phyloP scores from a whole-genome alignment of 2,113 vertebrate species.

The Dissostichus mawsoni region DNA sequence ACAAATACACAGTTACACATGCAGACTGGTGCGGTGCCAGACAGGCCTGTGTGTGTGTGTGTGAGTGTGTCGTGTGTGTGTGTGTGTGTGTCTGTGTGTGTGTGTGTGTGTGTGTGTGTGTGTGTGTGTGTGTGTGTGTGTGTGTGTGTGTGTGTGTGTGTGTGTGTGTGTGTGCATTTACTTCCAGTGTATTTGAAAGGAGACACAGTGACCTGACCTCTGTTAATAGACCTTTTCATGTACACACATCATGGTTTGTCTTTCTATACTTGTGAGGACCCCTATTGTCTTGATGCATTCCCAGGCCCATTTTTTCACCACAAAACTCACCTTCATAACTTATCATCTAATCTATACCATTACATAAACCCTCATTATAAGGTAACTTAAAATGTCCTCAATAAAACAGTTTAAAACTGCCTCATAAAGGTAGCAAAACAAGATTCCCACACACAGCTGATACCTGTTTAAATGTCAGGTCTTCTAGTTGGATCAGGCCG shows the following conservation, averaged over 20 bases:
- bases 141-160: constrained; percentile 32
- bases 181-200: constrained; percentile 81
- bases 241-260: neutral
- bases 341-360: neutral
- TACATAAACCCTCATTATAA: too few species aligned
- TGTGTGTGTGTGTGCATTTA: constrained; percentile 60
- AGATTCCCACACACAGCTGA: constrained; percentile 41
- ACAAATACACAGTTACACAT: constrained; percentile 66
- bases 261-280: neutral
- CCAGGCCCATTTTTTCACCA: neutral
- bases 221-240: constrained; percentile 60
- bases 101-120: constrained; percentile 49
- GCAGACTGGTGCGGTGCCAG: constrained; percentile 31
- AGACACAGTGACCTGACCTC: constrained; percentile 21
- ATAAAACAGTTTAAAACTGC: neutral
- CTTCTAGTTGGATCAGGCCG: neutral
- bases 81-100: constrained; percentile 49
- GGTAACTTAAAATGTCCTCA: neutral
- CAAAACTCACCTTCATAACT: neutral
- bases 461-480: constrained; percentile 82
- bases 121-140: constrained; percentile 39
- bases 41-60: constrained; percentile 35
- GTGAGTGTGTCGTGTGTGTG: constrained; percentile 30
- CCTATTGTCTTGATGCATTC: neutral
- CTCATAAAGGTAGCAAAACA: neutral